Evolutionary conservation across 2,797 vertebrate species (phyloP).

Genomic region (Sorex maritimensis): DNA sequence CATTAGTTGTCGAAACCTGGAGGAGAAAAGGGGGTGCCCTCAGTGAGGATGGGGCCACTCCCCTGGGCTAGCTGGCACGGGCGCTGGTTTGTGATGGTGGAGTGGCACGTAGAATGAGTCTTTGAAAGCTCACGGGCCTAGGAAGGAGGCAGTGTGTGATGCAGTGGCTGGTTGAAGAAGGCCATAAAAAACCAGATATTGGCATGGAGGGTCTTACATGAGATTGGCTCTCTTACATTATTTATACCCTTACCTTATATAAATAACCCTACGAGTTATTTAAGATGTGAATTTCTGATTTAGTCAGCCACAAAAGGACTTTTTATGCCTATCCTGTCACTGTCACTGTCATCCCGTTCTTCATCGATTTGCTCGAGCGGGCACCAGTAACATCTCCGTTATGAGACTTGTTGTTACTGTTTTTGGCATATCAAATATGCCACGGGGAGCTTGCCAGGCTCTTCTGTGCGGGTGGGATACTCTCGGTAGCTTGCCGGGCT

Average conservation of each 20-base stretch:
- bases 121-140: background rate
- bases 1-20: background rate
- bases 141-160: background rate
- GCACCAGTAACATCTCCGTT: no score
- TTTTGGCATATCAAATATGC: no score
- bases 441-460: no score
- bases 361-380: no score
- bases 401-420: no score
- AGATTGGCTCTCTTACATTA: background rate
- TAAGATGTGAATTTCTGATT: slow-evolving; percentile 20
- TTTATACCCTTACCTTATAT: background rate
- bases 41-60: background rate
- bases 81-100: background rate
- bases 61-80: background rate
- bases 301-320: background rate
- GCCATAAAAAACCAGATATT: no score
- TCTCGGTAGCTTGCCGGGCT: no score
- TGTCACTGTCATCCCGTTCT: no score
- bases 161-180: background rate
- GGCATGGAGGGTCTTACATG: background rate
- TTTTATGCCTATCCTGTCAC: background rate
- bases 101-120: background rate
- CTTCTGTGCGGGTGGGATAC: no score
- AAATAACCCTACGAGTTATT: background rate
- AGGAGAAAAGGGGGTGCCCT: background rate